phyloP scores from a whole-genome alignment of 2,797 vertebrate genomes.

The Syncerus caffer region DNA sequence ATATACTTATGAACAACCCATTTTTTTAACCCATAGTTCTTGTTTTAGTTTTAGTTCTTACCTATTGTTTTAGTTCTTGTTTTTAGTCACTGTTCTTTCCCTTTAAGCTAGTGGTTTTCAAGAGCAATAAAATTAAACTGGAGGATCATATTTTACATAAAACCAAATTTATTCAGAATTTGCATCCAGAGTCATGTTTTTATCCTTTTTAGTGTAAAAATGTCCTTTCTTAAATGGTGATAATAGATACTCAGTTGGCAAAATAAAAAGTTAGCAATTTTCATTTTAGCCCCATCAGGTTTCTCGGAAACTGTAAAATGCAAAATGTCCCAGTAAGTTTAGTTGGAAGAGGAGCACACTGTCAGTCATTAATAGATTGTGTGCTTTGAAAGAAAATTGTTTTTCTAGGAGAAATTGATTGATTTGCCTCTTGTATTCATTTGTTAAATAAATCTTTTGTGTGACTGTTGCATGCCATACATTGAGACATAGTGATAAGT shows the following conservation, averaged over 20 bases:
- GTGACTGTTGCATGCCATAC: not conserved
- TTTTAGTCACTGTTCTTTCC: not conserved
- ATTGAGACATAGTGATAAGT: not conserved
- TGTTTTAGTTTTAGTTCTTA: not conserved
- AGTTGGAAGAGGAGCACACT: not conserved
- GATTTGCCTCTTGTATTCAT: not conserved
- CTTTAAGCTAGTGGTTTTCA: not conserved
- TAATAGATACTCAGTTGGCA: not conserved
- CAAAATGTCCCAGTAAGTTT: not conserved
- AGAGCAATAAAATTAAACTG: not conserved
- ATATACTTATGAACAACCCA: not conserved
- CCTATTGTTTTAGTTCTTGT: not conserved
- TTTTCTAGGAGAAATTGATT: not conserved
- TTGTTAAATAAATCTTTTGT: not conserved
- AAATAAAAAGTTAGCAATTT: not conserved
- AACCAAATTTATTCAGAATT: conserved; percentile 22
- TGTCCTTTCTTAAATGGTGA: not conserved
- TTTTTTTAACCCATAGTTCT: not conserved
- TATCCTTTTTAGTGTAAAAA: not conserved
- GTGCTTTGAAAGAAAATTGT: not conserved
- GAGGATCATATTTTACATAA: not conserved
- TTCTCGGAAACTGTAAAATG: not conserved
- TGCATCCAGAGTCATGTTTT: not conserved
- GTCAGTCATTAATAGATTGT: not conserved
- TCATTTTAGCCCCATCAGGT: not conserved